phyloP scores from a whole-genome alignment of 2,888 invertebrate genomes.

The Eretmocerus hayati region DNA sequence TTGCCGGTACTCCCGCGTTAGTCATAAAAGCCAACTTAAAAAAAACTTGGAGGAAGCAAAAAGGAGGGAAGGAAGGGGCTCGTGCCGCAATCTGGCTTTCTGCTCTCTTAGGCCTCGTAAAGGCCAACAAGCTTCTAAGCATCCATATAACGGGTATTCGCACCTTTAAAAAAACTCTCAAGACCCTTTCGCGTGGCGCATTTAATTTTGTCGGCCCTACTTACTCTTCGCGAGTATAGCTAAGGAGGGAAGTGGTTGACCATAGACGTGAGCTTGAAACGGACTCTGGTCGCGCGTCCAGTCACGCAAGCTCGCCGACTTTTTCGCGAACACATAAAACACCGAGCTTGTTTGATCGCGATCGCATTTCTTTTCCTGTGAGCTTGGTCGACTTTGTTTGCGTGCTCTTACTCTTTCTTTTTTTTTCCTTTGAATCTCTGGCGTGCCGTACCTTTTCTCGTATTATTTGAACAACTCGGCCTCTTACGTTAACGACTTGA shows the following conservation, averaged over 20 bases:
- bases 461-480: too few species aligned
- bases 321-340: constrained; percentile 38
- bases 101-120: constrained; percentile 7
- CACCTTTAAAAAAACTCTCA: background rate
- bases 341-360: constrained; percentile 22
- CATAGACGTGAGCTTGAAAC: constrained; percentile 35
- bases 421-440: too few species aligned
- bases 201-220: too few species aligned
- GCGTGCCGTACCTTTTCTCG: too few species aligned
- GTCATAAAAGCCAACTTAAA: too few species aligned
- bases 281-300: constrained; percentile 40
- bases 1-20: too few species aligned
- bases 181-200: background rate
- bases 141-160: background rate
- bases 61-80: background rate
- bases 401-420: too few species aligned
- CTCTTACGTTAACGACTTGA: too few species aligned
- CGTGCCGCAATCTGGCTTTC: background rate
- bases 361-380: background rate
- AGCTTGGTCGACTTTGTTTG: too few species aligned
- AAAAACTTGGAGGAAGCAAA: too few species aligned
- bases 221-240: background rate
- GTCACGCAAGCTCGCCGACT: constrained; percentile 42
- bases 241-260: background rate
- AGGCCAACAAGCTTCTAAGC: constrained; percentile 1